Percentiles rank a stretch among this genome's conserved stretches.
These are phyloP conservation scores for Notothenia coriiceps DNA, from an alignment of 2,113 vertebrate species.

Conservation along the genomic window DNA sequence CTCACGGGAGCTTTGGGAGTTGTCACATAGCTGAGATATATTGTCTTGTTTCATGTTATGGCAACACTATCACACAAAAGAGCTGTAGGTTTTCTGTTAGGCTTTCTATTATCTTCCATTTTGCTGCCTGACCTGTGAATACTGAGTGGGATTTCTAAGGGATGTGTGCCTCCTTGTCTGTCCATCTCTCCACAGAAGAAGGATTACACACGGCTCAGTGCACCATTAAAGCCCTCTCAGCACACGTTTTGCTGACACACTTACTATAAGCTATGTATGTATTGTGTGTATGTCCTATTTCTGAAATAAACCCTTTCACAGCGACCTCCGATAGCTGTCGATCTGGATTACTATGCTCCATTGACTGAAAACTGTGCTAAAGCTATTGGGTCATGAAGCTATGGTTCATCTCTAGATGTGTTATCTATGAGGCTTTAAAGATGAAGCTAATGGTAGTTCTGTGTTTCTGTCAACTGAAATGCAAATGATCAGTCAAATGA, in stretches of 20 bases:
- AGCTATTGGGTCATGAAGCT: not conserved
- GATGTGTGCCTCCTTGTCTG: not conserved
- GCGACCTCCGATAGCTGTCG: conserved; percentile 12
- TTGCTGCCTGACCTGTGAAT: not conserved
- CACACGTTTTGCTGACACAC: conserved; percentile 26
- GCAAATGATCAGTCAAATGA: not conserved
- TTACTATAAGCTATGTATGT: conserved; percentile 20
- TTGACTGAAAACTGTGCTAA: not conserved
- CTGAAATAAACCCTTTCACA: conserved; percentile 7
- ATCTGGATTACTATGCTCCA: conserved; percentile 29
- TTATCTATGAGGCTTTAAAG: not conserved
- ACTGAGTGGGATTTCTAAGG: not conserved
- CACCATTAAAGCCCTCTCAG: conserved; percentile 11
- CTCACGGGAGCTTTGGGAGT: no score
- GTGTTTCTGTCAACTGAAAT: not conserved
- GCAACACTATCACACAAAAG: not conserved
- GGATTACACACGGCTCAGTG: conserved; percentile 26
- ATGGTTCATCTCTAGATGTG: conserved; percentile 1
- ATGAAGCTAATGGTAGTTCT: not conserved
- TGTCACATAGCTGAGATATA: not conserved
- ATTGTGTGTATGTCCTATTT: conserved; percentile 50
- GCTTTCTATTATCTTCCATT: not conserved
- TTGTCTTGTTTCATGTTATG: not conserved
- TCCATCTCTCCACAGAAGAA: conserved; percentile 25
- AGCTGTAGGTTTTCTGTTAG: not conserved